phyloP scores from a whole-genome alignment of 1,140 invertebrate species.

The Proales similis region DNA sequence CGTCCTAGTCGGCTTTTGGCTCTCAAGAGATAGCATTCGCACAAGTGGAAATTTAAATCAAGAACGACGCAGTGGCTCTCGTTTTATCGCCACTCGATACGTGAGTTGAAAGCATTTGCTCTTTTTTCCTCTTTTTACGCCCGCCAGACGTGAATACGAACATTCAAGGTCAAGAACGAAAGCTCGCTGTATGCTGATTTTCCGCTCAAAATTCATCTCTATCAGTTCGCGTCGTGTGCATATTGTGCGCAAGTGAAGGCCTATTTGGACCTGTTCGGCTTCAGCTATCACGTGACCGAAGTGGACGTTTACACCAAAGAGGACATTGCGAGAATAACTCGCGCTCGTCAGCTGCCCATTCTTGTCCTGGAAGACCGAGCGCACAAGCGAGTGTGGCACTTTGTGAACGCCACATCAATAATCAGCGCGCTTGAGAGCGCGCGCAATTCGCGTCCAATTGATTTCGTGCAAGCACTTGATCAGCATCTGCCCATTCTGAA shows the following conservation, averaged over 20 bases:
- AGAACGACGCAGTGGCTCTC: too few relatives aligned
- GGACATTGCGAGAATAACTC: slow-evolving; percentile 78
- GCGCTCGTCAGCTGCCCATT: slow-evolving; percentile 90
- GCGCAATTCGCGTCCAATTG: slow-evolving; percentile 5
- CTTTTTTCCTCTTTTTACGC: too few relatives aligned
- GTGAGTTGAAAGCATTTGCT: too few relatives aligned
- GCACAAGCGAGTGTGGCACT: slow-evolving; percentile 16
- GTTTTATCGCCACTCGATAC: too few relatives aligned
- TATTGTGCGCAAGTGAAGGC: slow-evolving; percentile 94
- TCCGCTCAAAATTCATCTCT: slow-evolving; percentile 18
- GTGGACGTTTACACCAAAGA: slow-evolving; percentile 83
- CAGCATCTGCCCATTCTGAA: slow-evolving; percentile 15
- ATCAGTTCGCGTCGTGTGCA: slow-evolving; percentile 37
- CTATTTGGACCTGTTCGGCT: slow-evolving; percentile 82
- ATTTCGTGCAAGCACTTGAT: slow-evolving; percentile 10
- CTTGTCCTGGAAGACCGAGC: slow-evolving; percentile 18
- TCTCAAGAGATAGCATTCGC: too few relatives aligned
- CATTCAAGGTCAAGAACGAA: slow-evolving; percentile 9
- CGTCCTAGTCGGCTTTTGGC: too few relatives aligned
- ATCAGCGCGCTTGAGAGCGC: slow-evolving; percentile 22
- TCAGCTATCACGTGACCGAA: slow-evolving; percentile 91
- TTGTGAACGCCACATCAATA: slow-evolving; percentile 21
- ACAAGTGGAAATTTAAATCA: too few relatives aligned
- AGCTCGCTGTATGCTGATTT: slow-evolving; percentile 6
- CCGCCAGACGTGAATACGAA: too few relatives aligned